Base-by-base conservation (phyloP, 1,140 invertebrate genomes). In the Geopemphigus sp. region DNA sequence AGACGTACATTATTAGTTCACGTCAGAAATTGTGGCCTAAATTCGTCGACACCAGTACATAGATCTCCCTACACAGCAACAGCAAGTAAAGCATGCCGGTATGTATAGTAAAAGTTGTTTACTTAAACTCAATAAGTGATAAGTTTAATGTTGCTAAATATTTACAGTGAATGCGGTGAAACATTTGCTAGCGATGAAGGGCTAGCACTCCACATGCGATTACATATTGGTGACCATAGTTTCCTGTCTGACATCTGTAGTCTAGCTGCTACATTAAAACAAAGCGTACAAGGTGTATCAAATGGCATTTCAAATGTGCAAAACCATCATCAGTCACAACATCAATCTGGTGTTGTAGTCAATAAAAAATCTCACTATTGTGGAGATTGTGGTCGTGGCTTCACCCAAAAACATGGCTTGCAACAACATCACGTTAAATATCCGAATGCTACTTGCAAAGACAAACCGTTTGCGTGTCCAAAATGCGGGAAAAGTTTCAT, bases 401-500 rank as follows among this genome's bases (percentile, higher is more conserved):
- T 95, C 83, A 92, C 92, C 1, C 91, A 92, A 59, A 93, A 93
- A 83, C 92, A 94, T 81, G 92, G 93, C 3, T 84, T 94, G 19
- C 89, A 92, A 76, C 92, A 93, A 82, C 93, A 94, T 85, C 91
- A 91, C 83, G 87, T 88, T 17, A 86, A 92, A 74, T 91, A 93
- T 84, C 91, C 91, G 12, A 91, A 93, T 81, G 92, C 92, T n/a
- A 91, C 90, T 80, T 93, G 92, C 84, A 92, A 92, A 61, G 87
- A 93, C 81, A 89, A 92, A 85, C 94, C 91, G 81, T 94, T 91
- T 84, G 91, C 92, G 14, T 94, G 93, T 83, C 89, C 91, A 81
- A 92, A 93, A 82, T 95, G 94, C 84, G 92, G 92, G 61, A 95
- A 94, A 85, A 92, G 92, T 22, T 95, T 95, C 88, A 93, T 93